Percentiles rank a stretch among this genome's conserved stretches.
phyloP scores from a whole-genome alignment of 2,797 vertebrate species.

The Dermochelys coriacea region DNA sequence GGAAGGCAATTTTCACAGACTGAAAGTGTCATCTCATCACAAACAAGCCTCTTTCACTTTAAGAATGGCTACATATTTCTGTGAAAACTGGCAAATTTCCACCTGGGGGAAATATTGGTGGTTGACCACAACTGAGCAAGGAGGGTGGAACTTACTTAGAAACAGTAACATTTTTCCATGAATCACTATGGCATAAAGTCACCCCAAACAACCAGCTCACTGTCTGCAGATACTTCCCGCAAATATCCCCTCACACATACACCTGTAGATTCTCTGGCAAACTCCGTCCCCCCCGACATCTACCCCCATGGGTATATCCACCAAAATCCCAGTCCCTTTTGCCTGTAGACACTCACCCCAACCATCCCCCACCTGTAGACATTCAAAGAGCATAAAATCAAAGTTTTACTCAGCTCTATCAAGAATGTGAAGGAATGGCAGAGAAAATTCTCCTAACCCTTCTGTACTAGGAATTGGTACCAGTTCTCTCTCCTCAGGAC shows the following conservation, averaged over 20 bases:
- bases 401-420: background rate
- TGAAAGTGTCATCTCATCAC: constrained; percentile 29
- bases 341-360: rapidly evolving
- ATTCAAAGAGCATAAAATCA: background rate
- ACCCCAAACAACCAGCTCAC: background rate
- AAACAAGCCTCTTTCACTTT: background rate
- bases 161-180: background rate
- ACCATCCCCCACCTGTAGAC: background rate
- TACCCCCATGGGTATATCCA: background rate
- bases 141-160: constrained; percentile 22
- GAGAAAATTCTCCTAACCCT: background rate
- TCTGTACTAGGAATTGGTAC: background rate
- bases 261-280: background rate
- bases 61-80: constrained; percentile 35
- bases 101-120: constrained; percentile 46
- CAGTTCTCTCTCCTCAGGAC: background rate
- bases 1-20: background rate
- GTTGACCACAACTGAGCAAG: constrained; percentile 22
- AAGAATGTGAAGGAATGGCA: background rate
- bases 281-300: background rate
- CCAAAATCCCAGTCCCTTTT: background rate
- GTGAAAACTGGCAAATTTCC: background rate
- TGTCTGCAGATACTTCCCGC: background rate
- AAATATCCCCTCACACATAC: background rate
- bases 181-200: background rate